phyloP scores from a whole-genome alignment of 2,888 invertebrate genomes.

The Luffia ferchaultella region DNA sequence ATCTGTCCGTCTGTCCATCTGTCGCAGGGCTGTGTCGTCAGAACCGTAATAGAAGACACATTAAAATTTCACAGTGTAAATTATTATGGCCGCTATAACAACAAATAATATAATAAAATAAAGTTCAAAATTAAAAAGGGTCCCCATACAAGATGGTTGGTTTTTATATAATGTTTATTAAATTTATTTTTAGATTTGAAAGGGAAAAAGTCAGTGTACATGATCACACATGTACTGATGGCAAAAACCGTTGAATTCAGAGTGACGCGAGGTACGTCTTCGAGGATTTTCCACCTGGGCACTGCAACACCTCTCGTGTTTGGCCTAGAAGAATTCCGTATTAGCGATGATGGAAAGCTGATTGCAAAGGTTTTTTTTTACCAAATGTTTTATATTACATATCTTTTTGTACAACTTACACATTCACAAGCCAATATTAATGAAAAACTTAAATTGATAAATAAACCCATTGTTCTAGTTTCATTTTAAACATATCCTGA shows the following conservation, averaged over 20 bases:
- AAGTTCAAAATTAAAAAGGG: no score
- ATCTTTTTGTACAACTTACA: not conserved
- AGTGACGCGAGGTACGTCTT: conserved; percentile 50
- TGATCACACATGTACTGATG: conserved; percentile 57
- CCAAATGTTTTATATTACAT: not conserved
- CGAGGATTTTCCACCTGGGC: conserved; percentile 60
- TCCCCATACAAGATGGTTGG: no score
- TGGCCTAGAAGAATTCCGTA: conserved; percentile 47
- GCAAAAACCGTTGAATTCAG: conserved; percentile 61
- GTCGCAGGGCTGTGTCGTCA: no score
- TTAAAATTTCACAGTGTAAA: no score
- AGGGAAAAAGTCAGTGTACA: conserved; percentile 55
- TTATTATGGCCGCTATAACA: no score
- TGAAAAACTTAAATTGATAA: not conserved
- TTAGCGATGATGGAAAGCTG: conserved; percentile 52
- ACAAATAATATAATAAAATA: no score
- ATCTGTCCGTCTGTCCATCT: no score
- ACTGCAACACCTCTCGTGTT: conserved; percentile 56
- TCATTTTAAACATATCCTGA: not conserved
- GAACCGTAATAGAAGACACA: no score
- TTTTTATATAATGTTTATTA: no score
- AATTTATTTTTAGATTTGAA: conserved; percentile 48
- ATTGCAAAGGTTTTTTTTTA: conserved; percentile 38
- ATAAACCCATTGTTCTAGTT: not conserved
- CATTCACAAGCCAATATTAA: not conserved